A percentile compares a stretch with the other conserved stretches of the same genome.
Conservation (phyloP, 2,113 vertebrate species). For the Microcebus ravelobensis region DNA sequence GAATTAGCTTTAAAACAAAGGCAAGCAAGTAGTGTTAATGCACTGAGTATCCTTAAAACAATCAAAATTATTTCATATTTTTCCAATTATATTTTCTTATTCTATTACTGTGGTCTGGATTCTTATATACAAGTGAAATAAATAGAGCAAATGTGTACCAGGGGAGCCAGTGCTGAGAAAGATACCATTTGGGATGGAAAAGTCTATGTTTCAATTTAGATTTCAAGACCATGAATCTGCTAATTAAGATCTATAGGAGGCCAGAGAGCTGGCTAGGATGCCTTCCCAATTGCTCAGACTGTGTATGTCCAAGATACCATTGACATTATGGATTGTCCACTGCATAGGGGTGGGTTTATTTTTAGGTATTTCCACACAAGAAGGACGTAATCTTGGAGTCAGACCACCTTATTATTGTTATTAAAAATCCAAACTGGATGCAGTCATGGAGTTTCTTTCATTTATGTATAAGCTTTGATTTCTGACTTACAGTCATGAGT, state of each 20-base stretch:
- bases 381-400: not conserved
- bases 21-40: not conserved
- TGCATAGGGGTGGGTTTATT: not conserved
- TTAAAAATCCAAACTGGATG: not conserved
- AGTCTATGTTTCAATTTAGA: not conserved
- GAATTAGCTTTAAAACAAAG: constrained; percentile 59
- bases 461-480: not conserved
- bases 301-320: not conserved
- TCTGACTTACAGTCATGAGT: not conserved
- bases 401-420: not conserved
- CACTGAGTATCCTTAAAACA: not conserved
- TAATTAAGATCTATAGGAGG: not conserved
- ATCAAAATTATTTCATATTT: not conserved
- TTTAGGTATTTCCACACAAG: not conserved
- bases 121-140: not conserved
- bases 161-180: not conserved
- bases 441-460: not conserved
- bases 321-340: not conserved
- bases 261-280: not conserved
- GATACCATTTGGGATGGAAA: not conserved
- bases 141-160: not conserved
- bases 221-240: not conserved
- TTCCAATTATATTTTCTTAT: not conserved
- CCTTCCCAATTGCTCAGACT: not conserved
- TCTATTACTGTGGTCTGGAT: not conserved